A percentile compares a stretch with the other conserved stretches of the same genome.
These are phyloP conservation scores for Archocentrus centrarchus DNA, from an alignment of 2,113 vertebrate species.

Conservation along the genomic window DNA sequence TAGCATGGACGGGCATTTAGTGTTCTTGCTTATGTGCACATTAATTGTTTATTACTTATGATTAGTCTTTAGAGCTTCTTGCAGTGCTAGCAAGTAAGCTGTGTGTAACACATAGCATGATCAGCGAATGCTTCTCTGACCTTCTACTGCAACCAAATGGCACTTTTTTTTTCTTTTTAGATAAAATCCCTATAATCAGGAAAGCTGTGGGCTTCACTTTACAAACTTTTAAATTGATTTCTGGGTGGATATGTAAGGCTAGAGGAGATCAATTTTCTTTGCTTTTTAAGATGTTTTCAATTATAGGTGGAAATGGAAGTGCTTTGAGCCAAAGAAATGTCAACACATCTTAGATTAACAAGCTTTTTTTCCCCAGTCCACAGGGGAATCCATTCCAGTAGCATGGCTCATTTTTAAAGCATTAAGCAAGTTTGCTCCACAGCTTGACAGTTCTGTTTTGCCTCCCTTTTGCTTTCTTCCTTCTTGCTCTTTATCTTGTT, in stretches of 20 bases:
- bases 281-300: slow-evolving; percentile 57
- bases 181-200: slow-evolving; percentile 59
- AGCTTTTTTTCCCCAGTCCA: slow-evolving; percentile 21
- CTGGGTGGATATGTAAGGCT: slow-evolving; percentile 16
- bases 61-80: slow-evolving; percentile 27
- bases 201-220: slow-evolving; percentile 38
- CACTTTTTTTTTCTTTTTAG: slow-evolving; percentile 48
- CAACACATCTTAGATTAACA: slow-evolving; percentile 64
- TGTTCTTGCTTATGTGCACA: slow-evolving; percentile 21
- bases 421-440: slow-evolving; percentile 31
- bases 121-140: slow-evolving; percentile 44
- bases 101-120: background rate
- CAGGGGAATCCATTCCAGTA: slow-evolving; percentile 45
- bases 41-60: slow-evolving; percentile 20
- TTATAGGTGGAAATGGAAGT: slow-evolving; percentile 57
- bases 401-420: slow-evolving; percentile 39
- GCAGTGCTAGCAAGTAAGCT: slow-evolving; percentile 17
- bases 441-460: slow-evolving; percentile 10
- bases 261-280: slow-evolving; percentile 30
- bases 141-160: slow-evolving; percentile 46
- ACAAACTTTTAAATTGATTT: slow-evolving; percentile 12
- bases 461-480: slow-evolving; percentile 43
- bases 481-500: slow-evolving; percentile 4
- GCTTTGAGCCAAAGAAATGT: slow-evolving; percentile 59
- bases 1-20: background rate